Evolutionary conservation across 2,888 invertebrate genomes (phyloP).

Genomic region (Pandemis heparana): DNA sequence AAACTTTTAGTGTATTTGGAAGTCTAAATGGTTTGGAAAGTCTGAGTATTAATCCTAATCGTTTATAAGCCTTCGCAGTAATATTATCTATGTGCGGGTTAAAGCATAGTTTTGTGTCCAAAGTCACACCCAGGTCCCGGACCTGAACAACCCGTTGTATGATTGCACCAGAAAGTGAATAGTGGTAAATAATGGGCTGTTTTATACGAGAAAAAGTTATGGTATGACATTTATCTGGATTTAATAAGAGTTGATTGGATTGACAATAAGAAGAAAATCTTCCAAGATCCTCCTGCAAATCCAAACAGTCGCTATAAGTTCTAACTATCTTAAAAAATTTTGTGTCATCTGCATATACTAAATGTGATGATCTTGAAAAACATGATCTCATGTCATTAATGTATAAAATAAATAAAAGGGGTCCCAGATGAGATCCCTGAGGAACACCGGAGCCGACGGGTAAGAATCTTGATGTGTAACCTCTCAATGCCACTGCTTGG

Average conservation of each 20-base stretch:
- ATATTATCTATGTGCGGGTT: too few species aligned
- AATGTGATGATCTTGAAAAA: neutral
- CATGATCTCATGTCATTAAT: too few species aligned
- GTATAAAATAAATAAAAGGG: neutral
- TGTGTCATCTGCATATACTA: conserved; percentile 3
- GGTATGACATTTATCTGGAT: conserved; percentile 25
- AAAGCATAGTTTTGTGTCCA: conserved; percentile 18
- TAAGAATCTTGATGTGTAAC: neutral
- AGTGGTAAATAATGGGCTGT: neutral
- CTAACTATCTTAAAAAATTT: neutral
- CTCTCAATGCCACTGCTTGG: neutral
- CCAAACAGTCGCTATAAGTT: neutral
- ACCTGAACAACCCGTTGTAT: neutral
- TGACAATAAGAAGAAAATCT: conserved; percentile 14
- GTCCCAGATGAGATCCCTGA: neutral
- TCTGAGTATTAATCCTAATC: too few species aligned
- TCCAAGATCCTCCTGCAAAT: neutral
- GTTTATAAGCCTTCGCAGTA: too few species aligned
- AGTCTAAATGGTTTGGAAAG: too few species aligned
- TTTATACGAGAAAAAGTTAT: conserved; percentile 10
- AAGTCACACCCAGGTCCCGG: conserved; percentile 17
- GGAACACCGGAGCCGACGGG: neutral
- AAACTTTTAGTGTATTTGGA: too few species aligned
- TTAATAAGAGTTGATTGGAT: conserved; percentile 21
- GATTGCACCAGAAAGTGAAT: too few species aligned